phyloP scores from a whole-genome alignment of 2,113 vertebrate species.

The Phyllopteryx taeniolatus region DNA sequence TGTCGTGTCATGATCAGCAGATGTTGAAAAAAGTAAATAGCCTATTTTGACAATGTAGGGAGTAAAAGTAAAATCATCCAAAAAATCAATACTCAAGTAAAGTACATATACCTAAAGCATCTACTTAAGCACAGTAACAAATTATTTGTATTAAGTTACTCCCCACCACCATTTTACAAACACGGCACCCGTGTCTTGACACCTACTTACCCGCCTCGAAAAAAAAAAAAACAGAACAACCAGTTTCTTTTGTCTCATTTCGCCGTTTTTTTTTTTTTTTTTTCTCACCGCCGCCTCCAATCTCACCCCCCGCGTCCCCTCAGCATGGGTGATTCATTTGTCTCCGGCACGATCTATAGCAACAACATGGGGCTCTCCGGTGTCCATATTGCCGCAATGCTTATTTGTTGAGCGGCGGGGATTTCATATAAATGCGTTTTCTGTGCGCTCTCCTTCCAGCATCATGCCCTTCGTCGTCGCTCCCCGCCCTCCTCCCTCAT shows the following conservation, averaged over 20 bases:
- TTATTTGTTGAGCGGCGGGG: conserved; percentile 61
- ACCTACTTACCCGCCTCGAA: conserved; percentile 62
- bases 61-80: too few relatives aligned
- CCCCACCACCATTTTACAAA: conserved; percentile 38
- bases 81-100: too few relatives aligned
- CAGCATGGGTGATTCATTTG: conserved; percentile 77
- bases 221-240: conserved; percentile 67
- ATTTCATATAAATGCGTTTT: conserved; percentile 68
- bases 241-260: conserved; percentile 61
- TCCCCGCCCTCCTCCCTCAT: conserved; percentile 48
- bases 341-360: conserved; percentile 73
- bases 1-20: too few relatives aligned
- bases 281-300: conserved; percentile 53
- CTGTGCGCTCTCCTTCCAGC: conserved; percentile 53
- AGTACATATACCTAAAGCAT: not conserved
- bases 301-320: conserved; percentile 53
- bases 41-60: too few relatives aligned
- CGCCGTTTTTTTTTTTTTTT: conserved; percentile 34
- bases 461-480: conserved; percentile 26
- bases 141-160: not conserved
- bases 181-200: conserved; percentile 58
- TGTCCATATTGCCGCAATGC: conserved; percentile 58
- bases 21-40: too few relatives aligned
- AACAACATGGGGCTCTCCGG: conserved; percentile 54
- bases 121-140: not conserved